phyloP scores from a whole-genome alignment of 2,888 invertebrate genomes.

The Caenorhabditis sp. region DNA sequence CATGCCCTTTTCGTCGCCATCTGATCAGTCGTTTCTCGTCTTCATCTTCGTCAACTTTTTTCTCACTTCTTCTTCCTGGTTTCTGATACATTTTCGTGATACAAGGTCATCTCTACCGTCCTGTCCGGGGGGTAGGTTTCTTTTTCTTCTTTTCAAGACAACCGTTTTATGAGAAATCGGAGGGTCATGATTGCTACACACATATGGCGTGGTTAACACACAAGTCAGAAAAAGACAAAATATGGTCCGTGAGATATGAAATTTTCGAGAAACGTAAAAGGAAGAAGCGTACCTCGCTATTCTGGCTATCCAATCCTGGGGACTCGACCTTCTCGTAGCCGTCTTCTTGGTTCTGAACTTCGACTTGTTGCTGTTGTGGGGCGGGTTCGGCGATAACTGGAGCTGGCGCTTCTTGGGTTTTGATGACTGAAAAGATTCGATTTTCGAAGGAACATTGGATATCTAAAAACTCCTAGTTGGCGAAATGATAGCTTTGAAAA shows the following conservation, averaged over 20 bases:
- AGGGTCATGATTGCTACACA: neutral
- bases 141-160: constrained; percentile 17
- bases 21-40: neutral
- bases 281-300: constrained; percentile 68
- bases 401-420: neutral
- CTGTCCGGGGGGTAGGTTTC: neutral
- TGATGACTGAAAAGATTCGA: neutral
- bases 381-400: neutral
- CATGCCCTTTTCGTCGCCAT: neutral
- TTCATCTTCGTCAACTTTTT: neutral
- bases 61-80: constrained; percentile 22
- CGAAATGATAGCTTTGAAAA: no score
- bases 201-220: neutral
- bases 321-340: constrained; percentile 68
- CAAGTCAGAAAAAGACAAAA: neutral
- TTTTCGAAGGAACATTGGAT: neutral
- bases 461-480: no score
- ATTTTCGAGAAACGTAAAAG: neutral
- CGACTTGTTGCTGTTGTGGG: constrained; percentile 6
- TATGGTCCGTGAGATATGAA: constrained; percentile 36
- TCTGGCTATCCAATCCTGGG: constrained; percentile 71
- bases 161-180: constrained; percentile 32
- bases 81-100: neutral
- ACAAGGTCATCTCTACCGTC: constrained; percentile 48
- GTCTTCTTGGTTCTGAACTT: constrained; percentile 34